These are phyloP conservation scores for Vulpes ferrilata DNA, from an alignment of 2,113 vertebrate genomes.

Conservation along the genomic window DNA sequence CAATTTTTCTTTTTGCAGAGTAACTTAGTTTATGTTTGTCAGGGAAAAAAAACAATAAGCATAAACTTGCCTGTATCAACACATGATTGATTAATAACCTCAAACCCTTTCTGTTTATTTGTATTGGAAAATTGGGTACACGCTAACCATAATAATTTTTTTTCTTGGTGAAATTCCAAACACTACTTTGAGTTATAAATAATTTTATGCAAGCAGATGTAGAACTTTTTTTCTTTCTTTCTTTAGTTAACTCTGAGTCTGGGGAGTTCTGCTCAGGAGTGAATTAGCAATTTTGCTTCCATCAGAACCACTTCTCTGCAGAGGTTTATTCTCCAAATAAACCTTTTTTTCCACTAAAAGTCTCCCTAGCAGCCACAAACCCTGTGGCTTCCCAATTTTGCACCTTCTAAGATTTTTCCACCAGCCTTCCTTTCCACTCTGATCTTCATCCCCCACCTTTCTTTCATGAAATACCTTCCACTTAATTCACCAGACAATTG, in stretches of 20 bases:
- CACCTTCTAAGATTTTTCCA: background rate
- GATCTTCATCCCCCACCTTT: background rate
- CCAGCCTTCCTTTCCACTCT: background rate
- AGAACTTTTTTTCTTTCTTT: background rate
- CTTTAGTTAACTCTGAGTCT: background rate
- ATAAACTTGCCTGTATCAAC: background rate
- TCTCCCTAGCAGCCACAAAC: background rate
- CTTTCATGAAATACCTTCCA: background rate
- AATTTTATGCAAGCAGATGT: background rate
- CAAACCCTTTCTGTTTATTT: slow-evolving; percentile 17
- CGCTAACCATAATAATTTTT: background rate
- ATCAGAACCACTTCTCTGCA: background rate
- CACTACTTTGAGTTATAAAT: background rate
- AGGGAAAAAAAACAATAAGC: background rate
- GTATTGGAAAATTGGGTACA: background rate
- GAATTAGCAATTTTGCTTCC: background rate
- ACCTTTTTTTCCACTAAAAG: background rate
- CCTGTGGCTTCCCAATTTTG: background rate
- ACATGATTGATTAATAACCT: slow-evolving; percentile 22
- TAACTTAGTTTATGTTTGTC: background rate
- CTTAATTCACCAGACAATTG: background rate
- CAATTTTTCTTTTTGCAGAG: background rate
- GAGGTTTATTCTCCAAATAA: background rate
- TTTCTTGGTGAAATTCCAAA: slow-evolving; percentile 3
- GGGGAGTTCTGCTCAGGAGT: background rate